A percentile compares a stretch with the other conserved stretches of the same genome.
Conservation (phyloP, 2,888 invertebrate species). For the Pediacus dermestoides region DNA sequence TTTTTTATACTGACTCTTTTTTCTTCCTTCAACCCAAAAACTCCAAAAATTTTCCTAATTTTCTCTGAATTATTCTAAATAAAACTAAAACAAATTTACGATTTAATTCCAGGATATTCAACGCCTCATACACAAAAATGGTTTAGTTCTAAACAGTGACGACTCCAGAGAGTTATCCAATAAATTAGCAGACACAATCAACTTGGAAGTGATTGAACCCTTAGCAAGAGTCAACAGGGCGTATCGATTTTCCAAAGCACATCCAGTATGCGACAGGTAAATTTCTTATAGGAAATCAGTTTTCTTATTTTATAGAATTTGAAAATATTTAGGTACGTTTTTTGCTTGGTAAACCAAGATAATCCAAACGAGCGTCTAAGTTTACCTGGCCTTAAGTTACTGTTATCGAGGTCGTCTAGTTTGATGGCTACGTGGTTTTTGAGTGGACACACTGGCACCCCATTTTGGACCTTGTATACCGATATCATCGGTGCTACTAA, state of each 20-base stretch:
- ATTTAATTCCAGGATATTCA: constrained; percentile 60
- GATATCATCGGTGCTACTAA: constrained; percentile 68
- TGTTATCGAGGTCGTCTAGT: constrained; percentile 71
- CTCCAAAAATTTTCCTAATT: constrained; percentile 1
- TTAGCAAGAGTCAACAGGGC: constrained; percentile 78
- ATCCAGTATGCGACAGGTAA: constrained; percentile 67
- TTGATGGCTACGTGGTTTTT: constrained; percentile 73
- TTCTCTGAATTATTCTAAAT: constrained; percentile 3
- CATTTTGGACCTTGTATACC: constrained; percentile 76
- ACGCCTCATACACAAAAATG: constrained; percentile 66
- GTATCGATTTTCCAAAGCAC: constrained; percentile 66
- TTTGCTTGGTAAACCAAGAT: constrained; percentile 73
- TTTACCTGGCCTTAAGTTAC: constrained; percentile 66
- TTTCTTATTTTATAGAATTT: neutral
- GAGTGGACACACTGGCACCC: constrained; percentile 67
- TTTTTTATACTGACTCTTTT: too few relatives aligned
- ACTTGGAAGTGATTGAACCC: constrained; percentile 79
- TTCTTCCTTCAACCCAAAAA: too few relatives aligned
- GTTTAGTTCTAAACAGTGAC: constrained; percentile 54
- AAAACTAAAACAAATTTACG: too few relatives aligned
- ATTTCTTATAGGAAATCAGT: constrained; percentile 14
- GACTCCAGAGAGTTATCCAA: constrained; percentile 71
- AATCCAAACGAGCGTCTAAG: constrained; percentile 55
- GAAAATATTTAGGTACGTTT: constrained; percentile 55
- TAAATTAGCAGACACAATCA: constrained; percentile 73